phyloP scores from a whole-genome alignment of 2,113 vertebrate species.

The Sylvia atricapilla region DNA sequence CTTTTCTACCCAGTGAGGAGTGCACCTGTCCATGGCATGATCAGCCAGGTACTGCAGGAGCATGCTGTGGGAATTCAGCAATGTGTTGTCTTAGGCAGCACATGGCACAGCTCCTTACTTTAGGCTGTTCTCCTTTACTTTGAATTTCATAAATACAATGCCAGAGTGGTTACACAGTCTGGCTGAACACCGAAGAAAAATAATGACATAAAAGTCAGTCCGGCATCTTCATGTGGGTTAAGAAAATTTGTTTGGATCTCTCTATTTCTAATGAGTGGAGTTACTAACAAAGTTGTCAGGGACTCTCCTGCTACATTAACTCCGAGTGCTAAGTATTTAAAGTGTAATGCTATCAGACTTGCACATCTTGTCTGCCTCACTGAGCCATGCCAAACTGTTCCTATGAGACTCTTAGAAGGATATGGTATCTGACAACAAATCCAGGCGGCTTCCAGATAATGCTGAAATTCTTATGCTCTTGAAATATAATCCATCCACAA shows the following conservation, averaged over 20 bases:
- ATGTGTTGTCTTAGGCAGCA: neutral
- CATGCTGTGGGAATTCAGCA: neutral
- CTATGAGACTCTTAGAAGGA: neutral
- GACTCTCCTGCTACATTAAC: slow-evolving; percentile 7
- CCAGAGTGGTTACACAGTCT: neutral
- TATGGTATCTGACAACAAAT: slow-evolving; percentile 23
- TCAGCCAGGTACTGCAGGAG: neutral
- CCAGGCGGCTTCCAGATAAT: neutral
- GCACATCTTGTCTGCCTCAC: slow-evolving; percentile 6
- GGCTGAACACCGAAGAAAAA: neutral
- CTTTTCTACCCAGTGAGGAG: neutral
- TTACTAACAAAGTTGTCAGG: slow-evolving; percentile 26
- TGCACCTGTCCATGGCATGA: neutral
- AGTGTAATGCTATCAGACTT: neutral
- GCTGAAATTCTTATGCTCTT: neutral
- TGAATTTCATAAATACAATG: neutral
- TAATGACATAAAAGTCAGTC: neutral
- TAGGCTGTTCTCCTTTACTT: neutral
- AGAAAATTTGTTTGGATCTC: neutral
- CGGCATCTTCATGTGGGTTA: neutral
- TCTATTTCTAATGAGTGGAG: slow-evolving; percentile 3
- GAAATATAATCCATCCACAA: slow-evolving; percentile 18
- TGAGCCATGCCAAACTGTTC: slow-evolving; percentile 4
- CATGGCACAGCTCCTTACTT: neutral
- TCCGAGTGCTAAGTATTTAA: neutral